Evolutionary conservation across 2,888 invertebrate species (phyloP).

Genomic region (Leptinotarsa juncta): DNA sequence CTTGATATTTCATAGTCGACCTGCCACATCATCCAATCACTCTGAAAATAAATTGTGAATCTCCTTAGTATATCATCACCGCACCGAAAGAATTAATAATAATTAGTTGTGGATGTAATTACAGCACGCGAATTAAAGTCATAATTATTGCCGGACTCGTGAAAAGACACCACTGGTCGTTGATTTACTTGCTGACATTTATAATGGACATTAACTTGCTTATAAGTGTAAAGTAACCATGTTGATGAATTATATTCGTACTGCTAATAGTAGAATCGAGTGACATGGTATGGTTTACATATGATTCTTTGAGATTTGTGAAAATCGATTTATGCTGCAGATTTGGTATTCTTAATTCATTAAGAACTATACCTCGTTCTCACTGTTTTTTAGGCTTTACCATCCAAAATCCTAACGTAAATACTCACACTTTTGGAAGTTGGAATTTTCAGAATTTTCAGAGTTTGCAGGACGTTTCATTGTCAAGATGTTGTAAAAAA

Average conservation of each 20-base stretch:
- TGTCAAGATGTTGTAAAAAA: too few relatives aligned
- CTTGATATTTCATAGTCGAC: neutral
- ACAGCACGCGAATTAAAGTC: neutral
- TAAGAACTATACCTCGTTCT: too few relatives aligned
- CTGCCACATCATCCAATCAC: conserved; percentile 8
- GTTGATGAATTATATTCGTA: too few relatives aligned
- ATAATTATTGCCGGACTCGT: conserved; percentile 6
- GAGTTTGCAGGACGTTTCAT: too few relatives aligned
- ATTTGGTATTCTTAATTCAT: too few relatives aligned
- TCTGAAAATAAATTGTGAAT: neutral
- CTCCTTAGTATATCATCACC: conserved; percentile 6
- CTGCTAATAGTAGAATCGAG: neutral
- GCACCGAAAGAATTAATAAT: conserved; percentile 12
- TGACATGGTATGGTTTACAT: too few relatives aligned
- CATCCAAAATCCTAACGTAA: too few relatives aligned
- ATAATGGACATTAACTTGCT: neutral
- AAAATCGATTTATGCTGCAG: neutral
- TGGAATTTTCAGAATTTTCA: too few relatives aligned
- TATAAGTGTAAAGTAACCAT: neutral
- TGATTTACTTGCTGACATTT: conserved; percentile 5
- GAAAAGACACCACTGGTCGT: neutral
- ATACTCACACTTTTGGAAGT: too few relatives aligned
- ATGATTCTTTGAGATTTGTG: neutral
- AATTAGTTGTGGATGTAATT: conserved; percentile 16
- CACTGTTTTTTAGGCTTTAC: too few relatives aligned